phyloP scores from a whole-genome alignment of 2,797 vertebrate species.

The Monodelphis domestica region DNA sequence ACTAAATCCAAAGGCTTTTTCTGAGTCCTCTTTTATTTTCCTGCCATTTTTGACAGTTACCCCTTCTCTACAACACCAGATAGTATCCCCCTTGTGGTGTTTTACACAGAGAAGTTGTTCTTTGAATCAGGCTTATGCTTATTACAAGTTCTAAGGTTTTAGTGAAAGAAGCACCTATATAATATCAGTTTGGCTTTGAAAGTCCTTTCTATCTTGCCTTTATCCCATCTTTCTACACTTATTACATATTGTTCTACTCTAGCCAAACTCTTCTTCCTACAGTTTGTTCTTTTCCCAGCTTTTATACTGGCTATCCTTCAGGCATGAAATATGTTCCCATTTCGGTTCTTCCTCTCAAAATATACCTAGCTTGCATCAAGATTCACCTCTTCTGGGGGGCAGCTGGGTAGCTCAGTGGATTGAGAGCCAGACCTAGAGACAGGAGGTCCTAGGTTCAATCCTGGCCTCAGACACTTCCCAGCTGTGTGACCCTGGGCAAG shows the following conservation, averaged over 20 bases:
- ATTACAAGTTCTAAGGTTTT: constrained; percentile 10
- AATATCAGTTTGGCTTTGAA: not conserved
- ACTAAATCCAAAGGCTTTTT: not conserved
- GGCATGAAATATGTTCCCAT: not conserved
- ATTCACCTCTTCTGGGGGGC: too few relatives aligned
- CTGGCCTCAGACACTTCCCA: too few relatives aligned
- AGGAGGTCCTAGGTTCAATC: too few relatives aligned
- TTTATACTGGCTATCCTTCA: not conserved
- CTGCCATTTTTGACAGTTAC: not conserved
- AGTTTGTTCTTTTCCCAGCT: not conserved
- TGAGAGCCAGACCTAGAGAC: too few relatives aligned
- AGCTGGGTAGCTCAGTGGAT: too few relatives aligned
- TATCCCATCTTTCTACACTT: not conserved
- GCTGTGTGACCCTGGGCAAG: too few relatives aligned
- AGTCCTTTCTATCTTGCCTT: not conserved
- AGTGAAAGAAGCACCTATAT: constrained; percentile 19
- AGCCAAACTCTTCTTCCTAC: not conserved
- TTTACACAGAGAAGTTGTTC: constrained; percentile 22
- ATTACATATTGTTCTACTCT: not conserved
- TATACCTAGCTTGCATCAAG: not conserved
- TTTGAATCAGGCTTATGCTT: not conserved
- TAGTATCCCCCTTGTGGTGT: not conserved
- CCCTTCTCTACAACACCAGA: not conserved
- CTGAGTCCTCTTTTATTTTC: not conserved
- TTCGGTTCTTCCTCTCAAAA: not conserved